Evolutionary conservation across 2,797 vertebrate genomes (phyloP), one percentile per base, ranked within the genome.

Genomic region (Toxotes lorentzi): DNA sequence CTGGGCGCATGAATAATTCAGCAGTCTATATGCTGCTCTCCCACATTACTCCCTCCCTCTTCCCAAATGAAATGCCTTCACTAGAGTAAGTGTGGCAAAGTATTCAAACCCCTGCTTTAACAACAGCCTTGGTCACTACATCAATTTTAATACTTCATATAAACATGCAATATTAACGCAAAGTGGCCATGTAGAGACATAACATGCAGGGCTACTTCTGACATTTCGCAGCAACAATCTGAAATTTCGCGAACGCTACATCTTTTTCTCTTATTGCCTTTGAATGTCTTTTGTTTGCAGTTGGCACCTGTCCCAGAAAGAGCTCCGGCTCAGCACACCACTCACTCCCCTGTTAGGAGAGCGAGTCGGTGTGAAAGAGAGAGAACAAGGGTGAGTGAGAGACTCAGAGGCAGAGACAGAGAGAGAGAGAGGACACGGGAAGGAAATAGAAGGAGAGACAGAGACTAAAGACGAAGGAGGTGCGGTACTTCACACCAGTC

Each of bases 241-340:
- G 47, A 84, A 89, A 89, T 82, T 79, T 62, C 40, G 79, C 80
- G 82, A 82, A 74, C 81, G 84, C 77, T 56, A 85, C 61, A 59
- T 86, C 91, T 84, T 89, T n/a, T 70, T 75, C 92, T 93, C 95
- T 95, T 82, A 65, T 87, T 69, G 83, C 86, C 78, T 95, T 96
- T 95, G 94, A 94, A 93, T 93, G 93, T 95, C 95, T 97, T 97
- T 97, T 97, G 95, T 96, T 93, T 93, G 91, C 92, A 94, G 94
- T 95, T 97, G 97, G 96, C 97, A 97, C 96, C 96, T 97, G 96
- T 97, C 97, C 97, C 96, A 96, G 95, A 95, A 91, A 95, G 93
- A 93, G 94, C 92, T 95, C 92, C 90, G 70, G 91, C 91, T 92
- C 86, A 68, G 88, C 89, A 83, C 88, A 88, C 81, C 88, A 85